Conservation (phyloP, 2,113 vertebrate genomes). For the Prionailurus bengalensis region DNA sequence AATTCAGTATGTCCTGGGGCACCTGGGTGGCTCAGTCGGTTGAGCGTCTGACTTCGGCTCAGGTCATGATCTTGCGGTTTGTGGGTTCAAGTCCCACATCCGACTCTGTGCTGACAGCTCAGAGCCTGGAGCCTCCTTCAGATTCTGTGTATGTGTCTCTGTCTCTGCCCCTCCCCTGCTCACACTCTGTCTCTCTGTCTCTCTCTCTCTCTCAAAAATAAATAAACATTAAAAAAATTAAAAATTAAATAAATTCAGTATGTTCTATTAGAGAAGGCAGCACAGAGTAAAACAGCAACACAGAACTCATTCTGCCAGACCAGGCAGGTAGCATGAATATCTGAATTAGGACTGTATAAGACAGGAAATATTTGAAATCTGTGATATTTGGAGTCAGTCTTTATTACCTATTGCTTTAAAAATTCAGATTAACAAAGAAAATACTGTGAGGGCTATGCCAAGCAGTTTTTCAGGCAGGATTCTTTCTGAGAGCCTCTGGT, state of each 20-base stretch:
- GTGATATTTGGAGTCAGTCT: not conserved
- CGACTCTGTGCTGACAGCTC: too few species aligned
- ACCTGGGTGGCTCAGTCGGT: not conserved
- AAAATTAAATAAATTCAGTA: too few species aligned
- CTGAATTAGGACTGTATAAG: not conserved
- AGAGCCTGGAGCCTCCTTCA: not conserved
- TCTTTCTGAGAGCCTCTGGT: slow-evolving; percentile 9
- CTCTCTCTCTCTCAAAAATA: not conserved
- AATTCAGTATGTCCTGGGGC: not conserved
- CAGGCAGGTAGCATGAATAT: not conserved
- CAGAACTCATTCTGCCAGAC: slow-evolving; percentile 49
- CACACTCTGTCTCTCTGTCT: too few species aligned
- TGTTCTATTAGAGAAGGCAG: not conserved
- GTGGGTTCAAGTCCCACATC: too few species aligned
- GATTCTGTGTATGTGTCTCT: not conserved
- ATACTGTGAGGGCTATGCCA: not conserved
- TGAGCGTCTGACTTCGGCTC: not conserved
- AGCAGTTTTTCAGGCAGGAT: slow-evolving; percentile 32
- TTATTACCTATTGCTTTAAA: slow-evolving; percentile 20
- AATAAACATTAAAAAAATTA: not conserved
- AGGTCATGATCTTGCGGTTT: not conserved
- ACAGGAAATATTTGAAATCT: not conserved
- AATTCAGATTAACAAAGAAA: slow-evolving; percentile 35
- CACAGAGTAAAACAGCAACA: not conserved
- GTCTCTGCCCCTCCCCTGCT: not conserved